Evolutionary conservation across 2,888 invertebrate genomes (phyloP).

Genomic region (Oasisia sp.): DNA sequence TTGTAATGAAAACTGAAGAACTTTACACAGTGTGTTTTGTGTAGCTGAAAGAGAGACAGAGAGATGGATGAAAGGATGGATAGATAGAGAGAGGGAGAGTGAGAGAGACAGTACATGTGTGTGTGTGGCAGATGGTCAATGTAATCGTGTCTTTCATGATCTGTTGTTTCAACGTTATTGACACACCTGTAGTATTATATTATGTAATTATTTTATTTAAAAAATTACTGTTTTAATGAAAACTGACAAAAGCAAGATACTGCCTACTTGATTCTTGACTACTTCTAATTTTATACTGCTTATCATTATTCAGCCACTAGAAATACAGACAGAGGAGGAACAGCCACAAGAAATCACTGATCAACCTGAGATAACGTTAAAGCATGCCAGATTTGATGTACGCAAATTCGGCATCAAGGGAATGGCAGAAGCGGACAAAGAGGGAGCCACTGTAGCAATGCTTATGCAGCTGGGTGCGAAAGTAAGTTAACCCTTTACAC

Average conservation of each 20-base stretch:
- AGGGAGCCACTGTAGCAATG: neutral
- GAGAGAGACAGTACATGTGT: no score
- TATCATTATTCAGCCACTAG: neutral
- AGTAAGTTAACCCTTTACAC: neutral
- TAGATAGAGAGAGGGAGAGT: no score
- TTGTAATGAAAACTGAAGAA: neutral
- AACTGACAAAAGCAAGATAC: neutral
- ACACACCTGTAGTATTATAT: neutral
- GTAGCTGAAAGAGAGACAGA: no score
- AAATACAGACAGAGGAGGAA: neutral
- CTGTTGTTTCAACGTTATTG: no score
- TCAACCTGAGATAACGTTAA: neutral
- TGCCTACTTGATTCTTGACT: neutral
- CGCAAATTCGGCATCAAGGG: neutral
- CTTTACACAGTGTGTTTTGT: no score
- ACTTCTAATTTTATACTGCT: neutral
- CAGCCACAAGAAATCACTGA: neutral
- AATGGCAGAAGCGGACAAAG: neutral
- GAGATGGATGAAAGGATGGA: no score
- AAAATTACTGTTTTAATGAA: neutral
- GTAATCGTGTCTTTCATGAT: no score
- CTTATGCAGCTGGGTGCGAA: neutral
- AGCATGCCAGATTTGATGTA: neutral
- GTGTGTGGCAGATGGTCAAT: no score
- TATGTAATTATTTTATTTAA: neutral